These are phyloP conservation scores for Zaprionus taronus DNA, from an alignment of 1,140 invertebrate genomes.

Conservation along the genomic window DNA sequence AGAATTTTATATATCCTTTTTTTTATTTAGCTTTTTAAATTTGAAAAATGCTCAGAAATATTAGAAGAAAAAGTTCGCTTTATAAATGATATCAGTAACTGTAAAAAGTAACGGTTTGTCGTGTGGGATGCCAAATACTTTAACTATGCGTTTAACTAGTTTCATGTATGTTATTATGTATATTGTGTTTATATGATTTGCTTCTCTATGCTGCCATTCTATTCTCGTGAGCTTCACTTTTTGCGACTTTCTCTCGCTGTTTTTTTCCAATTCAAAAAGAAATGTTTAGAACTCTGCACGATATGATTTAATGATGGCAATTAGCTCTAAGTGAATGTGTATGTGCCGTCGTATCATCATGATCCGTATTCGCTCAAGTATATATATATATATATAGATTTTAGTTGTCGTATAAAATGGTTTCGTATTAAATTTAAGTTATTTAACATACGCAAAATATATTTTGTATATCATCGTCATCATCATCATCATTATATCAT, in stretches of 20 bases:
- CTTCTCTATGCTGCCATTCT: neutral
- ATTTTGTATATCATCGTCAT: slow-evolving; percentile 70
- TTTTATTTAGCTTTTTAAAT: slow-evolving; percentile 43
- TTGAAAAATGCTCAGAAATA: slow-evolving; percentile 65
- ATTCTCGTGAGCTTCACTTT: neutral
- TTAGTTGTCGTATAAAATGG: slow-evolving; percentile 62
- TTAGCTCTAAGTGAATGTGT: slow-evolving; percentile 16
- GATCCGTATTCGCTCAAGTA: slow-evolving; percentile 47
- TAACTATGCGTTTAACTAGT: slow-evolving; percentile 64
- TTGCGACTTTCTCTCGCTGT: slow-evolving; percentile 5
- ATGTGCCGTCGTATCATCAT: slow-evolving; percentile 31
- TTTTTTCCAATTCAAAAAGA: neutral
- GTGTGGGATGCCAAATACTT: slow-evolving; percentile 39
- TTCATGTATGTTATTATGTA: slow-evolving; percentile 52
- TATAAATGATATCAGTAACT: slow-evolving; percentile 47
- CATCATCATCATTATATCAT: neutral
- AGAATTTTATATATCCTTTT: slow-evolving; percentile 32
- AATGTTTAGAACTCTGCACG: slow-evolving; percentile 20
- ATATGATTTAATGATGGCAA: slow-evolving; percentile 23
- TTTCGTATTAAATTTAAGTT: slow-evolving; percentile 54
- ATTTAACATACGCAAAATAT: slow-evolving; percentile 76
- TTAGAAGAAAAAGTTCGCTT: slow-evolving; percentile 25
- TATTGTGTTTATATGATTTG: slow-evolving; percentile 2
- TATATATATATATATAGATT: slow-evolving; percentile 49
- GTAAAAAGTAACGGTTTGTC: slow-evolving; percentile 38